phyloP scores from a whole-genome alignment of 2,888 invertebrate genomes.

The Morpho helenor region DNA sequence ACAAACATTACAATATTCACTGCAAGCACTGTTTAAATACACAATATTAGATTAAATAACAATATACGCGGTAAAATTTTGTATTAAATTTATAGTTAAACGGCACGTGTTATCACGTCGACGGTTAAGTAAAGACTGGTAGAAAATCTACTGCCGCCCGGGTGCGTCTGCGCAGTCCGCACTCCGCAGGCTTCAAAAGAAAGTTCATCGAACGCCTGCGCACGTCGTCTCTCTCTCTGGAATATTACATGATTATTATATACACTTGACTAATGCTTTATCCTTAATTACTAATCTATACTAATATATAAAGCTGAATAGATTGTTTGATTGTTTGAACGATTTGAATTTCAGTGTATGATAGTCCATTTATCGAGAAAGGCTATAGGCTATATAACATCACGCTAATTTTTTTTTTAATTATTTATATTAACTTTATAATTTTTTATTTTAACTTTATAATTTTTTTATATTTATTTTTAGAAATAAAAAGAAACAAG shows the following conservation, averaged over 20 bases:
- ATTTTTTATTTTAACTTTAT: no score
- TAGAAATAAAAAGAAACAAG: no score
- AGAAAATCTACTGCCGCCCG: slow-evolving; percentile 28
- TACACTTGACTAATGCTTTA: background rate
- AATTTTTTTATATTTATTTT: no score
- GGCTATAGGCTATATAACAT: no score
- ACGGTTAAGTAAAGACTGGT: slow-evolving; percentile 36
- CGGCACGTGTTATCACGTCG: slow-evolving; percentile 9
- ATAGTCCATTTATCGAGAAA: no score
- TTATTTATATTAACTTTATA: no score
- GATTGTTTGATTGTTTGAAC: no score
- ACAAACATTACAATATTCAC: slow-evolving; percentile 17
- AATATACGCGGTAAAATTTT: background rate
- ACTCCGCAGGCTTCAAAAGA: slow-evolving; percentile 58
- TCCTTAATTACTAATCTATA: no score
- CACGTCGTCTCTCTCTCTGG: slow-evolving; percentile 30
- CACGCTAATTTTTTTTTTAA: no score
- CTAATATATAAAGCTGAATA: no score
- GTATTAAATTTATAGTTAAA: background rate
- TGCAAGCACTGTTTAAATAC: slow-evolving; percentile 2
- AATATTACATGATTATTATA: slow-evolving; percentile 23
- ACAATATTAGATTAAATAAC: background rate
- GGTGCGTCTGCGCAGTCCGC: slow-evolving; percentile 56
- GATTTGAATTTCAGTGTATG: no score
- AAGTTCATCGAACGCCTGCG: slow-evolving; percentile 72